Base-by-base conservation (phyloP, 2,113 vertebrate species). In the Macrotus californicus region DNA sequence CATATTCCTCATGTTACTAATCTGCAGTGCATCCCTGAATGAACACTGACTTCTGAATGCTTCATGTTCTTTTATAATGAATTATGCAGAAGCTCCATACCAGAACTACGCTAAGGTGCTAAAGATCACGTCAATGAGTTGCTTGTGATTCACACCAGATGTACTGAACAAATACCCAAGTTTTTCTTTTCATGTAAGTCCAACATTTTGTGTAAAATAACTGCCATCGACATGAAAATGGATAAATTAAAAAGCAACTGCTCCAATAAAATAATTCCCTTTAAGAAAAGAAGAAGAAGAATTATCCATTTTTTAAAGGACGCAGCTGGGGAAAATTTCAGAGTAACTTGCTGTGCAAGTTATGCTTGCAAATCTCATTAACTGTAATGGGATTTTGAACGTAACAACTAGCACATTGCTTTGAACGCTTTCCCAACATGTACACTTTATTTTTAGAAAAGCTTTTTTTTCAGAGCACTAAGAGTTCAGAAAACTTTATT, bases 61-160 rank as follows among this genome's bases (percentile, higher is more conserved):
- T 56, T 97, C 94, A 21, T 98, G 96, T 96, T 98, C 96, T 97
- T 97, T 97, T 98, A 85, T 97, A 95, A 98, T 98, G 96, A 98
- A 98, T 98, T 98, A 98, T 98, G 97, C 95, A 98, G 93, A 94
- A 95, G 94, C 79, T 91, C 94, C 94, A 39, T 54, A 89, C 48
- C 91, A 97, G 90, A 97, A 85, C 95, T 95, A 82, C 67, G 75
- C 87, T 96, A 92, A 97, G 95, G 97, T 97, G 91, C 87, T 97
- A 66, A 96, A 96, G 97, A 97, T 97, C 97, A 96, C 75, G 91
- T 70, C 84, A 50, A 64, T 0, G 18, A 96, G 91, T 72, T 83
- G 89, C 88, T 79, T 92, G 85, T 90, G 67, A 97, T 72, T 96
- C 91, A 97, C 22, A 96, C 59, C 59, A 95, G 50, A 97, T 93